Base-by-base conservation (phyloP, 2,888 invertebrate species). In the Cybosia mesomella region DNA sequence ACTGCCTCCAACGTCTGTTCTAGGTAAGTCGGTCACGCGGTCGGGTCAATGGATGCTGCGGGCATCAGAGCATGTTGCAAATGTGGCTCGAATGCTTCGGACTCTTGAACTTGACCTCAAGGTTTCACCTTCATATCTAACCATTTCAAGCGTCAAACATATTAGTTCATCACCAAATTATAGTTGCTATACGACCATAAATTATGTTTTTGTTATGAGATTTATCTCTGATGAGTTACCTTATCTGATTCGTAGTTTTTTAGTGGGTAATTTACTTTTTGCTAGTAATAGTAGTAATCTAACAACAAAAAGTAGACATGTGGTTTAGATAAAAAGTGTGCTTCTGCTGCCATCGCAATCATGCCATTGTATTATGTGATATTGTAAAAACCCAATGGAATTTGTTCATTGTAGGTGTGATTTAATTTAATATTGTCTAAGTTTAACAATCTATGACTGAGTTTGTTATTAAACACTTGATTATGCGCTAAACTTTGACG, bases 61-160 rank as follows among this genome's bases (percentile, higher is more conserved):
- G 85, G 83, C 87, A 86, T 68, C 84, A 80, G 81, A 85, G 83
- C 89, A 83, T 82, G 83, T 68, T 74, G 70, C 75, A 66, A 83
- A 85, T 83, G 83, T 86, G 77, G 82, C 82, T 76, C 77, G 76
- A 80, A 79, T 80, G 76, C 72, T 74, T 66, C 76, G 76, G 63
- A 73, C 68, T 85, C 87, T 81, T 88, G 91, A 90, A 90, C 91
- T 90, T 91, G 91, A 86, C 87, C 85, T 77, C 81, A 68, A 71
- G 65, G 34, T 43, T 53, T 70, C 67, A 71, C 71, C 74, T 81
- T 76, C 68, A 73, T 65, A 74, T 34, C 43, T 39, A 55, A 68
- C 15, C 53, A 34, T 68, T 69, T 24, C n/a, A 5, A 73, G 72
- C 79, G 74, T 79, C 70, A 72, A 81, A 74, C 71, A 75, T 58